Base-by-base conservation (phyloP, 2,888 invertebrate species). In the Hermaeophaga mercurialis region DNA sequence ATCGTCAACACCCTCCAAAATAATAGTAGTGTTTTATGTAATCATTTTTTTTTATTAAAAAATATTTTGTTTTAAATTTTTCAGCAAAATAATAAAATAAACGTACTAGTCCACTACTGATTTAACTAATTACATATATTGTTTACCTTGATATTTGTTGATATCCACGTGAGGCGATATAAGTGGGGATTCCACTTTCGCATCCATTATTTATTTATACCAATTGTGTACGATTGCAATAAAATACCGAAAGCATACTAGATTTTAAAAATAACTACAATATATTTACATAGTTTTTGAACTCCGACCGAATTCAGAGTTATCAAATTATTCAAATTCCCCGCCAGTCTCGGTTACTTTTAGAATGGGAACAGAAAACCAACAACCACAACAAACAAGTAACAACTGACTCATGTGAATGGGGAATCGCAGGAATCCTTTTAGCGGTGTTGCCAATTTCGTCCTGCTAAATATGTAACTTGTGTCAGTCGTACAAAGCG, bases 121-220 rank as follows among this genome's bases (percentile, higher is more conserved):
- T 12, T 15, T 19, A 41, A 8, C 24, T 31, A 50, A 39, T n/a
- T n/a, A 8, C 1, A 8, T 18, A 14, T 15, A 18, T 19, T 52
- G 31, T 54, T 50, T 68, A 70, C 70, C 68, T 69, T 69, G 64
- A 52, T 65, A 66, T 64, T 69, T 68, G 53, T 63, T 61, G 52
- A 60, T 61, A 61, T 70, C 65, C 47, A 66, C 66, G 56, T 67
- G 66, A 39, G 66, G 65, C 22, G 63, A 60, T 19, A 64, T 65
- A 33, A 67, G 53, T 5, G 66, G 63, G 55, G 66, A 60, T 44
- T 65, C 65, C 67, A 67, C 68, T 54, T 48, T 43, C 43, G 36
- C 41, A 28, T 14, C 26, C 57, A 43, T 34, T 44, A 17, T 44
- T 34, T 43, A 14, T 4, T 11, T 36, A 36, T 14, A 14, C n/a